Evolutionary conservation across 2,888 invertebrate species (phyloP).

Genomic region (Euzophera pinguis): DNA sequence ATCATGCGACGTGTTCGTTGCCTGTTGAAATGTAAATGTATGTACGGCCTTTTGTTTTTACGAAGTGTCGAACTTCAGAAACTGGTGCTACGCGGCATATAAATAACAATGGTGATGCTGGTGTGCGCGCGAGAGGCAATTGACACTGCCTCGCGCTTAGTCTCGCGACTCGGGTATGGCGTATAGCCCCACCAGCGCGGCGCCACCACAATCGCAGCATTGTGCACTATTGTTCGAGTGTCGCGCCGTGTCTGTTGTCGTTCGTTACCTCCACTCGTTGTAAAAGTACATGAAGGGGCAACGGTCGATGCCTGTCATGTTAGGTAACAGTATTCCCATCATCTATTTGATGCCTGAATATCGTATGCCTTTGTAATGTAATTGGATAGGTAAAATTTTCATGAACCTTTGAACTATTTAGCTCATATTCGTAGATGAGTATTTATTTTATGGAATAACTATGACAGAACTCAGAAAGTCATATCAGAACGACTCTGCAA

Average conservation of each 20-base stretch:
- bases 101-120: conserved; percentile 60
- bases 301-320: conserved; percentile 38
- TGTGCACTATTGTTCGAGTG: conserved; percentile 68
- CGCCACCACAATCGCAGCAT: conserved; percentile 52
- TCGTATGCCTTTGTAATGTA: conserved; percentile 15
- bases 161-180: conserved; percentile 24
- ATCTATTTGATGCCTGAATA: conserved; percentile 25
- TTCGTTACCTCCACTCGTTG: conserved; percentile 22
- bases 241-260: conserved; percentile 22
- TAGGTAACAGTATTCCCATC: conserved; percentile 46
- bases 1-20: conserved; percentile 26
- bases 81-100: conserved; percentile 51
- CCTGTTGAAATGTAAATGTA: conserved; percentile 55
- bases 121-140: conserved; percentile 63
- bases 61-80: conserved; percentile 48
- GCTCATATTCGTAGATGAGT: neutral
- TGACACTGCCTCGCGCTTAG: conserved; percentile 53
- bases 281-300: conserved; percentile 33
- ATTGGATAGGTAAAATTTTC: neutral
- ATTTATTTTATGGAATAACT: neutral
- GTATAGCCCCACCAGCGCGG: neutral
- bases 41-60: conserved; percentile 56
- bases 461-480: conserved; percentile 40
- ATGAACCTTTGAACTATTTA: neutral
- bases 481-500: conserved; percentile 37